Evolutionary conservation across 2,797 vertebrate genomes (phyloP).

Genomic region (Sebastiscus tertius): DNA sequence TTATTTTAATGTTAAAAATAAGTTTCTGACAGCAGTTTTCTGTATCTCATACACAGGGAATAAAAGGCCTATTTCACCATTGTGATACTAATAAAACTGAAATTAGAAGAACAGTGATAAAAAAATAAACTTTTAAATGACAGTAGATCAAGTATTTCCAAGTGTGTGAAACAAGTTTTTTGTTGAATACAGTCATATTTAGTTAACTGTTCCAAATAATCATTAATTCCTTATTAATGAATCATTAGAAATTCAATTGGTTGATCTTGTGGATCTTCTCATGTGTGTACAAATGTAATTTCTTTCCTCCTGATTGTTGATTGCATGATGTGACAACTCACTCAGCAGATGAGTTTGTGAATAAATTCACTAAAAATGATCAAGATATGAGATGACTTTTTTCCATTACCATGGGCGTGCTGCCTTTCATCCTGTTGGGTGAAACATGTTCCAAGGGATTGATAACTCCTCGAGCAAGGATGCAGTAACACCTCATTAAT

Average conservation of each 20-base stretch:
- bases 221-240: neutral
- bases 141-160: neutral
- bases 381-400: neutral
- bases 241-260: neutral
- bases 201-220: neutral
- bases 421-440: neutral
- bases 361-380: neutral
- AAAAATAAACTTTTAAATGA: neutral
- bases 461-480: constrained; percentile 14
- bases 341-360: neutral
- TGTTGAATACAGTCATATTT: neutral
- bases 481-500: constrained; percentile 19
- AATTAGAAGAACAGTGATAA: neutral
- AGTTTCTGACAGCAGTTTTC: neutral
- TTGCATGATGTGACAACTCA: neutral
- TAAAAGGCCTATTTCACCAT: neutral
- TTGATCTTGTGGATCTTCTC: neutral
- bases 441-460: neutral
- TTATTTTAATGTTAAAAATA: neutral
- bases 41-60: neutral
- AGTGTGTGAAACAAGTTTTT: neutral
- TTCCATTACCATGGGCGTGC: neutral
- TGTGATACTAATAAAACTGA: neutral
- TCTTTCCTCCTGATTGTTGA: neutral
- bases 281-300: neutral